Percentiles rank a stretch among this genome's conserved stretches.
Evolutionary conservation across 2,797 vertebrate genomes (phyloP).

Genomic region (Muscicapa striata): DNA sequence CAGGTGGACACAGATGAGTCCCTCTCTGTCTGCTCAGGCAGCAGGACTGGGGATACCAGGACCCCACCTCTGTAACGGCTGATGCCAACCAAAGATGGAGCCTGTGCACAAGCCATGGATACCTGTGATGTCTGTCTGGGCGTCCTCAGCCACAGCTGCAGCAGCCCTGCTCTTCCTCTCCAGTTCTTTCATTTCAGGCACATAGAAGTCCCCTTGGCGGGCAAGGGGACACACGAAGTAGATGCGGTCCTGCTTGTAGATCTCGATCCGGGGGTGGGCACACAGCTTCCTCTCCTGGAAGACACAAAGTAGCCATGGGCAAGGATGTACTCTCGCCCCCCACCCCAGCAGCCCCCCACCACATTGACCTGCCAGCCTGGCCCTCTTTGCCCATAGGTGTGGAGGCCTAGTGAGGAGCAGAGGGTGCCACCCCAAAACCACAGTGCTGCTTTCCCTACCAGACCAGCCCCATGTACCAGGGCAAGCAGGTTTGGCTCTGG

Average conservation of each 20-base stretch:
- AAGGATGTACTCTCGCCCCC: not conserved
- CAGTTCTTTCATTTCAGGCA: slow-evolving; percentile 86
- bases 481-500: rapidly evolving
- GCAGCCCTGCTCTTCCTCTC: slow-evolving; percentile 77
- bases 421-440: not conserved
- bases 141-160: slow-evolving; percentile 76
- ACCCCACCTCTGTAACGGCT: not conserved
- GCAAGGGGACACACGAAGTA: slow-evolving; percentile 89
- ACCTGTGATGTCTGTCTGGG: slow-evolving; percentile 88
- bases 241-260: slow-evolving; percentile 88
- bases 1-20: not conserved
- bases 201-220: slow-evolving; percentile 91
- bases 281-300: slow-evolving; percentile 89
- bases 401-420: rapidly evolving
- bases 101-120: not conserved
- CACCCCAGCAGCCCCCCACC: not conserved
- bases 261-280: slow-evolving; percentile 91
- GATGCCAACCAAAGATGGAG: rapidly evolving
- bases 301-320: not conserved
- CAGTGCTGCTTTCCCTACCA: not conserved
- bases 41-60: not conserved
- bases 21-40: not conserved
- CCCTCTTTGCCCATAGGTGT: rapidly evolving
- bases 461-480: not conserved
- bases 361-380: rapidly evolving